phyloP scores from a whole-genome alignment of 23 tunicate species.

The Styela clava region DNA sequence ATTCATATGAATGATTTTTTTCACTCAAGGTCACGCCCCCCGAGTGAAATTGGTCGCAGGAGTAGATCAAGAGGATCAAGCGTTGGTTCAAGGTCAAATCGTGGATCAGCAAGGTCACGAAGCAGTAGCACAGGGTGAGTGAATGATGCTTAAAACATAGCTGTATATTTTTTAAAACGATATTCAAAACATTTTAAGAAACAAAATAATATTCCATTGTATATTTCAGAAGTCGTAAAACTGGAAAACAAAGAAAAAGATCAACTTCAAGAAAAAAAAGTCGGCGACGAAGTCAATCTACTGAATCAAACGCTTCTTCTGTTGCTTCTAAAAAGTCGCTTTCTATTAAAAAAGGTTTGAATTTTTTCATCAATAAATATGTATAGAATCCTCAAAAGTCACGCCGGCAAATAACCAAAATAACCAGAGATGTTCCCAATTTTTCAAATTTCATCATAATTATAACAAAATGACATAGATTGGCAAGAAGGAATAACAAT shows the following conservation, averaged over 20 bases:
- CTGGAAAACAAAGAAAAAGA: slow-evolving; percentile 6
- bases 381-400: too few relatives aligned
- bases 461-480: too few relatives aligned
- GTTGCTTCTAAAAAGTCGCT: slow-evolving; percentile 7
- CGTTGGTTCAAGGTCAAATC: slow-evolving; percentile 20
- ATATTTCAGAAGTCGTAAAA: slow-evolving; percentile 25
- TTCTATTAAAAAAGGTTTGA: not conserved
- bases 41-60: slow-evolving; percentile 51
- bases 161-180: too few relatives aligned
- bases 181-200: too few relatives aligned
- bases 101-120: slow-evolving; percentile 65
- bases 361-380: too few relatives aligned
- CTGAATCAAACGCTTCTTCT: slow-evolving; percentile 58
- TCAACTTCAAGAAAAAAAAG: not conserved
- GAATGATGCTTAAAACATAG: too few relatives aligned
- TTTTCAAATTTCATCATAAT: too few relatives aligned
- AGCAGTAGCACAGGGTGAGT: slow-evolving; percentile 81
- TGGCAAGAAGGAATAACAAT: too few relatives aligned
- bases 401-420: too few relatives aligned
- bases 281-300: slow-evolving; percentile 59
- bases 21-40: slow-evolving; percentile 39
- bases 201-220: too few relatives aligned
- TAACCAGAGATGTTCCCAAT: too few relatives aligned
- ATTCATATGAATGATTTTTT: too few relatives aligned
- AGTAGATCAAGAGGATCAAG: slow-evolving; percentile 74